Evolutionary conservation across 2,888 invertebrate genomes (phyloP).

Genomic region (Lochmaea capreae): DNA sequence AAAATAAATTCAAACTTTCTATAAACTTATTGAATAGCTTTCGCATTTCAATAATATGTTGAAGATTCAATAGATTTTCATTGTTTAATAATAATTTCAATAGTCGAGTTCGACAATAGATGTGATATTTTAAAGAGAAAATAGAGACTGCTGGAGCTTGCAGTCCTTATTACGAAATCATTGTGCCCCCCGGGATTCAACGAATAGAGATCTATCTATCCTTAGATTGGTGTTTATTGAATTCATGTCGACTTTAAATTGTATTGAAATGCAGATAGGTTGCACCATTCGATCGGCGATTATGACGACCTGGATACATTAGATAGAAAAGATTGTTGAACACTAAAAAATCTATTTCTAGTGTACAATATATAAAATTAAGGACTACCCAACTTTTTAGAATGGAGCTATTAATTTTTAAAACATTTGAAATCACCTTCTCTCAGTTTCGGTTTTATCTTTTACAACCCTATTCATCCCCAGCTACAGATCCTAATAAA

Average conservation of each 20-base stretch:
- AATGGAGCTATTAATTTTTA: background rate
- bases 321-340: background rate
- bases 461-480: background rate
- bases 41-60: constrained; percentile 1
- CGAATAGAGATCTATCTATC: constrained; percentile 4
- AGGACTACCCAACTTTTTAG: background rate
- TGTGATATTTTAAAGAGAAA: constrained; percentile 3
- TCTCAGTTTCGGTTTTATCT: background rate
- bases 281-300: background rate
- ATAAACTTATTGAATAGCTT: background rate
- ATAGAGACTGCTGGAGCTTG: background rate
- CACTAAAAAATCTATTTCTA: background rate
- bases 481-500: constrained; percentile 26
- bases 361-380: background rate
- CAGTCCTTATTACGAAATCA: constrained; percentile 8
- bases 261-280: constrained; percentile 6
- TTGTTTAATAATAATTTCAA: background rate
- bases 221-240: constrained; percentile 27
- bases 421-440: background rate
- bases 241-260: constrained; percentile 22
- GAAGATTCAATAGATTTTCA: background rate
- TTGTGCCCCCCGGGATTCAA: background rate
- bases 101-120: background rate
- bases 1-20: background rate
- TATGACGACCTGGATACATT: background rate